Evolutionary conservation across 1,140 invertebrate species (phyloP), one percentile per base, ranked within the genome.

Genomic region (Manduca sexta): DNA sequence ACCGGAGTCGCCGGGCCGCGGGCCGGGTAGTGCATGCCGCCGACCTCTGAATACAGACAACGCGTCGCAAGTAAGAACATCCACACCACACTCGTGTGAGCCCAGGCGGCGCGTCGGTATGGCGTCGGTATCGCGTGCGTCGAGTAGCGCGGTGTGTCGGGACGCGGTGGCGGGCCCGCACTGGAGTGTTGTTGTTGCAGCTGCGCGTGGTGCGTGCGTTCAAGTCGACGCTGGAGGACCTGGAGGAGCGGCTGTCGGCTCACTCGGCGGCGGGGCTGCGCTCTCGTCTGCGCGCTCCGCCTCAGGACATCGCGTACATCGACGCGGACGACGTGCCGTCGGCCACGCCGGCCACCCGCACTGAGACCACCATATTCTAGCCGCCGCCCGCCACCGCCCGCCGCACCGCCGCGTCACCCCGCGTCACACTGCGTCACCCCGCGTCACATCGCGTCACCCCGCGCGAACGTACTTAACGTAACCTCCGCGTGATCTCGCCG

Each of bases 201-300:
- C 94, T 99, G 90, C 95, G 98, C 90, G 98, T 99, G 89, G 98
- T 99, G 89, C 95, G 97, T 91, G 98, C 98, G 85, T 99, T 99
- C 95, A 98, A 97, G 91, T 98, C 97, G 78, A 98, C 95, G 82
- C 90, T 99, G 91, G 98, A 99, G 92, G 98, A 99, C 90, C 91
- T 99, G 89, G 98, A 99, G 90, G 98, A 99, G 89, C 94, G 96
- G 81, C 94, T 96, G 87, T 97, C 97, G 88, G 92, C 98, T 86
- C 96, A 98, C 93, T 97, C 95, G 92, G 94, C 96, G 89, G 95
- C 96, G 90, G 96, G 95, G 88, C 94, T 97, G 88, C 95, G 96
- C 90, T 96, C 93, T 90, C 92, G 96, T 76, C 89, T 94, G 92
- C 87, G 94, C 87, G 93, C 95, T 83, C 92, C 94, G 80, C 90